A percentile compares a stretch with the other conserved stretches of the same genome.
These are phyloP conservation scores for Diloba caeruleocephala DNA, from an alignment of 2,888 invertebrate genomes.

Conservation along the genomic window DNA sequence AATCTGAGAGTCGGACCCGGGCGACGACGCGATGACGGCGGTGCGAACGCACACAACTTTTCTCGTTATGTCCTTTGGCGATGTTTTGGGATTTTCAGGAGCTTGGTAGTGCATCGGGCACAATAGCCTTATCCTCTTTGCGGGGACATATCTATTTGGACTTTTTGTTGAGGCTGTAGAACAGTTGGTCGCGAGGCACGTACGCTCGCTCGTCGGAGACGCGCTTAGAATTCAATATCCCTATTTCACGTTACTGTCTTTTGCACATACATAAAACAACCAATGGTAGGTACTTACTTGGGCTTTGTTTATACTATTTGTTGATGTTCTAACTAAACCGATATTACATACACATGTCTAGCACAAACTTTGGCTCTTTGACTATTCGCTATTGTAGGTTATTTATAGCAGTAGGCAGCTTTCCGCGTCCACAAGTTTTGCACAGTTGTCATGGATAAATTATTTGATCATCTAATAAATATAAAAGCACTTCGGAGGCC, in stretches of 20 bases:
- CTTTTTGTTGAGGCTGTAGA: constrained; percentile 75
- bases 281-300: constrained; percentile 67
- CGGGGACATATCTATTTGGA: constrained; percentile 75
- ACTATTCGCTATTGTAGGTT: constrained; percentile 32
- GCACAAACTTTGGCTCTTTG: constrained; percentile 45
- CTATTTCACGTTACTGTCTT: constrained; percentile 75
- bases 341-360: constrained; percentile 52
- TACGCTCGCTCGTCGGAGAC: constrained; percentile 75
- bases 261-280: constrained; percentile 73
- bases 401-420: constrained; percentile 40
- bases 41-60: constrained; percentile 72
- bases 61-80: constrained; percentile 79
- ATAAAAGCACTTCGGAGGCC: constrained; percentile 32
- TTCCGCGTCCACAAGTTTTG: constrained; percentile 29
- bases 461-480: constrained; percentile 47
- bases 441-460: constrained; percentile 47
- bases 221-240: constrained; percentile 84
- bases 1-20: constrained; percentile 58
- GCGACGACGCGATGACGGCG: constrained; percentile 33
- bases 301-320: constrained; percentile 71
- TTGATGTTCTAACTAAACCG: constrained; percentile 59
- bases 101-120: constrained; percentile 75
- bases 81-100: constrained; percentile 81
- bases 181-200: constrained; percentile 78
- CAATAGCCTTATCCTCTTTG: constrained; percentile 78